Conservation (phyloP, 1,140 invertebrate species). For the Sycobia sp. region DNA sequence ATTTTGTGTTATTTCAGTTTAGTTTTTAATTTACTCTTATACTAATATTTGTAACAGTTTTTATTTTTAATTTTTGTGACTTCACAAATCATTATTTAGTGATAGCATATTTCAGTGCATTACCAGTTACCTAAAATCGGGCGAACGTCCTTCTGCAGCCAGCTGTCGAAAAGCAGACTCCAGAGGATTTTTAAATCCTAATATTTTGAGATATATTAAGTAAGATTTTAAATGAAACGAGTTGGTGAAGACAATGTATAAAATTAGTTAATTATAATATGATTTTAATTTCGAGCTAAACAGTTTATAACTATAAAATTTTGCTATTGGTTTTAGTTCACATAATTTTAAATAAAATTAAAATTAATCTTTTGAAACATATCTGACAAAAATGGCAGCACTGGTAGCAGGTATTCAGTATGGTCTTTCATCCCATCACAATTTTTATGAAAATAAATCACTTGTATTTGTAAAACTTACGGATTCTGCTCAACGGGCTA, state of each 20-base stretch:
- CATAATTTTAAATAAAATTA: background rate
- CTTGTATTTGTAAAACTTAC: slow-evolving; percentile 93
- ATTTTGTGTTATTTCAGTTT: too few species aligned
- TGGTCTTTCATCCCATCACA: slow-evolving; percentile 88
- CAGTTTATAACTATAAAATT: background rate
- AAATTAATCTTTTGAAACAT: background rate
- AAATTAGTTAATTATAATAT: background rate
- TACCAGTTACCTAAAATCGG: too few species aligned
- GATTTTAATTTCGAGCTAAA: background rate
- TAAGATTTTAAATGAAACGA: background rate
- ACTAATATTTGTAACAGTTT: too few species aligned
- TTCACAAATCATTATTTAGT: too few species aligned
- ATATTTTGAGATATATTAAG: background rate
- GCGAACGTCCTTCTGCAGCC: background rate
- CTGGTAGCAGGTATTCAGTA: slow-evolving; percentile 93
- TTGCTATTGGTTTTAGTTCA: background rate
- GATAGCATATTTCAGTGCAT: too few species aligned
- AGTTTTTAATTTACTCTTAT: too few species aligned
- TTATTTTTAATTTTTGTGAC: too few species aligned
- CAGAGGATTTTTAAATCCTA: background rate
- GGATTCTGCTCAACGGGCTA: slow-evolving; percentile 88
- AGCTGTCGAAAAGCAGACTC: background rate
- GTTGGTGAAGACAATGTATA: background rate
- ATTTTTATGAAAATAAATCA: slow-evolving; percentile 84
- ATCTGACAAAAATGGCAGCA: slow-evolving; percentile 80